Percentiles rank a stretch among this genome's conserved stretches.
Conservation (phyloP, 1,140 invertebrate genomes). For the Bombus polaris region DNA sequence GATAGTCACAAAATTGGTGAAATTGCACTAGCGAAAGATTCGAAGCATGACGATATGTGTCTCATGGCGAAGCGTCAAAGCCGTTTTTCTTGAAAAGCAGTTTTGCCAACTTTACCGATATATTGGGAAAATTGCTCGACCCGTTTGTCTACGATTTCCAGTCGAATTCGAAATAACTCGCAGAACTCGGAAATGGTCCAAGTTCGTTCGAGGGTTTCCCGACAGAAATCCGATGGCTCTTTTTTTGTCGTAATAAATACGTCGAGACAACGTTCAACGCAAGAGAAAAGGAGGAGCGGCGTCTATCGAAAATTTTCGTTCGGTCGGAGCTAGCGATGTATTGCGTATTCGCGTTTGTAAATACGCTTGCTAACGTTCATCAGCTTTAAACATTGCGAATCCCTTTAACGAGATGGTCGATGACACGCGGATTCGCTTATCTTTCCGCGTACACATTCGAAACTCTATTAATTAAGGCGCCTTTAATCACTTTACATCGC, state of each 20-base stretch:
- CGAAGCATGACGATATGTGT: conserved; percentile 22
- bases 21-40: conserved; percentile 4
- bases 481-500: conserved; percentile 38
- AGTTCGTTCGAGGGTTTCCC: conserved; percentile 14
- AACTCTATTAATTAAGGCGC: conserved; percentile 39
- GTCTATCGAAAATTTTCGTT: background rate
- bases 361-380: conserved; percentile 17
- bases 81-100: conserved; percentile 18
- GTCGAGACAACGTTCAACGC: background rate
- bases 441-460: conserved; percentile 6
- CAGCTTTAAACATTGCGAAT: conserved; percentile 8
- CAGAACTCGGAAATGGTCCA: conserved; percentile 5
- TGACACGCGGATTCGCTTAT: conserved; percentile 1
- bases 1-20: background rate
- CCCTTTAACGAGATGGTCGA: conserved; percentile 19
- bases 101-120: conserved; percentile 21
- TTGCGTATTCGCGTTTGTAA: background rate
- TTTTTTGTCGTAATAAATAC: conserved; percentile 22
- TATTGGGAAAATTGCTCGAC: conserved; percentile 17
- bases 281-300: background rate
- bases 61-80: conserved; percentile 3
- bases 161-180: conserved; percentile 22
- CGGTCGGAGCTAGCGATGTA: background rate
- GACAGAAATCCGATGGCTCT: background rate
- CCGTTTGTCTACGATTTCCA: conserved; percentile 38